phyloP scores from a whole-genome alignment of 2,113 vertebrate species.

The Apaloderma vittatum region DNA sequence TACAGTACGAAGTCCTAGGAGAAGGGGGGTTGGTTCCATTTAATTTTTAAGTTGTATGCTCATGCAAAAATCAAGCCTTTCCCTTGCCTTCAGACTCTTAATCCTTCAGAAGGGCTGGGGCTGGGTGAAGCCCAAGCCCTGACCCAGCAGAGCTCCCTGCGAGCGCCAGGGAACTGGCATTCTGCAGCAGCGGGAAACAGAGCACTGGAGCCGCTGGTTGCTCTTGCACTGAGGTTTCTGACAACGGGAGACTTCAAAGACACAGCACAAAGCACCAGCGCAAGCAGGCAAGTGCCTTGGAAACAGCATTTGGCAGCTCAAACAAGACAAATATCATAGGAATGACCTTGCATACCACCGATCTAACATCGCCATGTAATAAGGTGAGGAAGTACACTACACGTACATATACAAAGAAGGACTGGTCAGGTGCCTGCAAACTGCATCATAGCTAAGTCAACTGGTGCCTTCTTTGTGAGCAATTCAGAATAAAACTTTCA shows the following conservation, averaged over 20 bases:
- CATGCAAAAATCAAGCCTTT: not conserved
- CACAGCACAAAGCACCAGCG: not conserved
- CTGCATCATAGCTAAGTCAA: not conserved
- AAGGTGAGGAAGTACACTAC: not conserved
- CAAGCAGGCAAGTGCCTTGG: not conserved
- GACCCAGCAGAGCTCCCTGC: fast-evolving
- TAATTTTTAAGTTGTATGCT: not conserved
- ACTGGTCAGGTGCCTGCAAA: not conserved
- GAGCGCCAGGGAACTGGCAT: fast-evolving
- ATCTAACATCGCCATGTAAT: not conserved
- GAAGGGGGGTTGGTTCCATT: not conserved
- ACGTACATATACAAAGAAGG: not conserved
- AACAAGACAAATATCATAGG: not conserved
- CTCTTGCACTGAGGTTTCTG: not conserved
- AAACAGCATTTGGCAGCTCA: not conserved
- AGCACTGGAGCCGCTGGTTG: not conserved
- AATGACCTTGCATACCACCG: not conserved
- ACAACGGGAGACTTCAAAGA: not conserved
- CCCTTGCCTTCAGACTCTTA: not conserved
- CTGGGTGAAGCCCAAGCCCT: not conserved
- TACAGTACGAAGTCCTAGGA: not conserved
- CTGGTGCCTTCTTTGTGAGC: not conserved
- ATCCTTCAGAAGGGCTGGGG: not conserved
- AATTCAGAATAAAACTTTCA: not conserved
- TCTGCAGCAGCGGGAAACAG: not conserved